Evolutionary conservation across 2,113 vertebrate genomes (phyloP), one percentile per base, ranked within the genome.

Genomic region (Setophaga coronata): DNA sequence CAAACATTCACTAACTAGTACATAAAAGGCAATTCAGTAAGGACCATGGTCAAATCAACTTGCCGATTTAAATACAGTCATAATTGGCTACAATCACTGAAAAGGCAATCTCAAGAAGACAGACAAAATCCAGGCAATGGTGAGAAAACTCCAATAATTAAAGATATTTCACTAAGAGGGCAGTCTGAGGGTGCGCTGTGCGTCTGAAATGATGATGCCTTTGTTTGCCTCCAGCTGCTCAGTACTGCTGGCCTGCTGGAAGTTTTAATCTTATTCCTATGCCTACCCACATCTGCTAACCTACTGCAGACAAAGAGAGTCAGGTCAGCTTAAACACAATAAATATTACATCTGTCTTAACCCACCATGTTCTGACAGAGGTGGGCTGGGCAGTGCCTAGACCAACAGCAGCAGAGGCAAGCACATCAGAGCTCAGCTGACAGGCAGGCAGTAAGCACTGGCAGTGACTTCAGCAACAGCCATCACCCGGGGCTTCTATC

Each of bases 81-180:
- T 64, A 87, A 95, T 6, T 89, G 80, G 67, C 67, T 73, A 81
- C 50, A 14, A 54, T 24, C 51, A 65, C 26, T 73, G 51, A 70
- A 88, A 95, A 90, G 48, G 56, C 34, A 70, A 25, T 47, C 62
- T 54, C 42, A 89, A 73, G 67, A 83, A 83, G 85, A 81, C 7
- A 26, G 54, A 53, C 29, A 89, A 92, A 97, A 83, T 77, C 34
- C 72, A 89, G 48, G 45, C 48, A 82, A 14, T 28, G 21, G 72
- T 66, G 76, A 83, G 77, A 93, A 89, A 85, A 76, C 14, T 79
- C 53, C 57, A 95, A 61, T 82, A 94, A 92, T 82, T 85, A 85
- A 65, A 76, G 29, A 43, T 50, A 69, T 91, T 90, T 92, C 50
- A 84, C 56, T 20, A 60, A 42, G 70, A 40, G n/a, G 64, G 31